phyloP scores from a whole-genome alignment of 2,888 invertebrate genomes.

The Drosophila atroscutellata region DNA sequence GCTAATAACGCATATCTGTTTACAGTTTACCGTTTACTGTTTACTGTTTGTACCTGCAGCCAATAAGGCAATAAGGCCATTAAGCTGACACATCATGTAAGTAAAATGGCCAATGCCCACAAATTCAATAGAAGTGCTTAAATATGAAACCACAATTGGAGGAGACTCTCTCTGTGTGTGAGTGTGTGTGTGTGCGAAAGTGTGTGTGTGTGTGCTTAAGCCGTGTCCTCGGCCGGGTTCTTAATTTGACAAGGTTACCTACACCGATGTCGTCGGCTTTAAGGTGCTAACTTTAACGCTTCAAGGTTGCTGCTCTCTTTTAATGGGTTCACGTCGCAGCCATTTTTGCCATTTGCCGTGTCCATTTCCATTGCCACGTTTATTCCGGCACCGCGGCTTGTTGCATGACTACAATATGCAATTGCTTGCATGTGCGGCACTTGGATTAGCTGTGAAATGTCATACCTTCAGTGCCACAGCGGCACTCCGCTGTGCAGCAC shows the following conservation, averaged over 20 bases:
- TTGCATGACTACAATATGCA: slow-evolving; percentile 34
- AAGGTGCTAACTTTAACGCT: slow-evolving; percentile 60
- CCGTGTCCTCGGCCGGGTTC: slow-evolving; percentile 22
- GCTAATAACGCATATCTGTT: slow-evolving; percentile 3
- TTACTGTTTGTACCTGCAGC: background rate
- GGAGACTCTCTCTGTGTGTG: background rate
- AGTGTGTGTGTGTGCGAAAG: background rate
- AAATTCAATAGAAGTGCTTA: slow-evolving; percentile 8
- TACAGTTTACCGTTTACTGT: background rate
- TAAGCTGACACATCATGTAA: slow-evolving; percentile 41
- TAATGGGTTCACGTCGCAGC: slow-evolving; percentile 51
- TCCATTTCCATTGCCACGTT: slow-evolving; percentile 44
- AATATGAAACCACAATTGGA: slow-evolving; percentile 16
- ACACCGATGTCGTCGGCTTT: slow-evolving; percentile 8
- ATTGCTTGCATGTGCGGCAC: slow-evolving; percentile 29
- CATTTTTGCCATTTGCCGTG: slow-evolving; percentile 34
- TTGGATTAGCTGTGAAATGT: slow-evolving; percentile 27
- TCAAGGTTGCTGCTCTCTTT: slow-evolving; percentile 64
- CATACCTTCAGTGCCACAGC: background rate
- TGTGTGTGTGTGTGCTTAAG: background rate
- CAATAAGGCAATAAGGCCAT: slow-evolving; percentile 2
- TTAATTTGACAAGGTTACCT: slow-evolving; percentile 47
- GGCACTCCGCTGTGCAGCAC: background rate
- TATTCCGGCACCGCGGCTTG: slow-evolving; percentile 25
- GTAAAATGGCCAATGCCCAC: slow-evolving; percentile 19